Conservation (phyloP, 2,113 vertebrate genomes). For the Brachionichthys hirsutus region DNA sequence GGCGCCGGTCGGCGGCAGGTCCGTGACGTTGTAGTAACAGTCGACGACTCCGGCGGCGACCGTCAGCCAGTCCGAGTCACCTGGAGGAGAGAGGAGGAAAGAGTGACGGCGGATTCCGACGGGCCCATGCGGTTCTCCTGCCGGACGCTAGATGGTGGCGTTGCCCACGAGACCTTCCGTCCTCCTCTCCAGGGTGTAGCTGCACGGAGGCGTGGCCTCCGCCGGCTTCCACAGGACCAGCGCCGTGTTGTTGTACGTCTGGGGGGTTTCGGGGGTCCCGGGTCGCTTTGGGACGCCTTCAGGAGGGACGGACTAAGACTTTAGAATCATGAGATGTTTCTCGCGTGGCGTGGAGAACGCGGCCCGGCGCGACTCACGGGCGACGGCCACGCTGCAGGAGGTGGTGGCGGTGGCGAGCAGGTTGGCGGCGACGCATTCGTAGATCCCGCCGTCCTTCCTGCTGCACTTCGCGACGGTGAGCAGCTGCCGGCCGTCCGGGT, state of each 20-base stretch:
- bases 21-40: conserved; percentile 92
- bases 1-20: conserved; percentile 72
- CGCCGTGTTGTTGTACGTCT: conserved; percentile 91
- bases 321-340: too few species aligned
- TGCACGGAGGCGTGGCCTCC: conserved; percentile 86
- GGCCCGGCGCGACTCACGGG: conserved; percentile 87
- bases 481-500: conserved; percentile 90
- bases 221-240: conserved; percentile 93
- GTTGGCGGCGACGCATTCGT: conserved; percentile 89
- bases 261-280: conserved; percentile 89
- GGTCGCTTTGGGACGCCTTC: conserved; percentile 87
- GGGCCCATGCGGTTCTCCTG: conserved; percentile 6
- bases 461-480: conserved; percentile 82
- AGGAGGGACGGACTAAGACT: neutral
- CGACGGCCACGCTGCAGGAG: conserved; percentile 87
- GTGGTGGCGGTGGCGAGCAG: conserved; percentile 85
- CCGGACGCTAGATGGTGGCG: conserved; percentile 33
- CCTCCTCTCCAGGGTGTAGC: conserved; percentile 86
- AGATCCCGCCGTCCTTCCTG: conserved; percentile 84
- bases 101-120: neutral
- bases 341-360: too few species aligned
- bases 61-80: conserved; percentile 83
- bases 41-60: conserved; percentile 82
- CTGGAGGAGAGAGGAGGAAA: conserved; percentile 60
- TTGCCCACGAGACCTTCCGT: conserved; percentile 74